Evolutionary conservation across 2,113 vertebrate genomes (phyloP), one percentile per base, ranked within the genome.

Genomic region (Ornithorhynchus anatinus): DNA sequence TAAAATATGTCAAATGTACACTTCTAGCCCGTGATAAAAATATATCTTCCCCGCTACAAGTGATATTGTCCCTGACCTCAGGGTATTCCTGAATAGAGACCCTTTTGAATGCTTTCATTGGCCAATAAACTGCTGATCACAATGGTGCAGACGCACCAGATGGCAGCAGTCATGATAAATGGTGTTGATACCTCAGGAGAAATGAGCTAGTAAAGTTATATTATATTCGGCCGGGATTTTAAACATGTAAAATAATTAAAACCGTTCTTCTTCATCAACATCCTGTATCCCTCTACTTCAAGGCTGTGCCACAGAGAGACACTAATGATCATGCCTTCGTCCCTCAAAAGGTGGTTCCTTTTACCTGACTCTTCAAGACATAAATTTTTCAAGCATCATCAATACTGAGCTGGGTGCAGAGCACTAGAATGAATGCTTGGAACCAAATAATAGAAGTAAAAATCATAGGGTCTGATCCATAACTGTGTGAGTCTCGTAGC

Each of bases 71-170:
- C 72, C 89, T 92, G 91, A 92, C 89, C 89, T 91, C 71, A 63
- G 76, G 80, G 65, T 71, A 84, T 82, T 84, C 86, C 57, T 85
- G 82, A 80, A 86, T 79, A 84, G 76, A 87, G 62, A 89, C 83
- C 83, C 72, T 84, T 76, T 42, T 79, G 86, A 88, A 86, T 61
- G 73, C 80, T 92, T 91, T 91, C 88, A 87, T 90, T 89, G 90
- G 73, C 75, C 82, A 86, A 89, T 92, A 92, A 94, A 94, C 86
- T 81, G 76, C 85, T 90, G 89, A 92, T 93, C 82, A 72, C 84
- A 75, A 90, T 79, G 84, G 80, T 84, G 91, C 89, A 89, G 84
- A 84, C 69, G 70, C 74, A 61, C 86, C 89, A 92, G 87, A 92
- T 89, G 88, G 91, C 86, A 88, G 77, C n/a, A 63, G 69, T 72